Evolutionary conservation across 2,888 invertebrate genomes (phyloP).

Genomic region (Chrysotoxum bicinctum): DNA sequence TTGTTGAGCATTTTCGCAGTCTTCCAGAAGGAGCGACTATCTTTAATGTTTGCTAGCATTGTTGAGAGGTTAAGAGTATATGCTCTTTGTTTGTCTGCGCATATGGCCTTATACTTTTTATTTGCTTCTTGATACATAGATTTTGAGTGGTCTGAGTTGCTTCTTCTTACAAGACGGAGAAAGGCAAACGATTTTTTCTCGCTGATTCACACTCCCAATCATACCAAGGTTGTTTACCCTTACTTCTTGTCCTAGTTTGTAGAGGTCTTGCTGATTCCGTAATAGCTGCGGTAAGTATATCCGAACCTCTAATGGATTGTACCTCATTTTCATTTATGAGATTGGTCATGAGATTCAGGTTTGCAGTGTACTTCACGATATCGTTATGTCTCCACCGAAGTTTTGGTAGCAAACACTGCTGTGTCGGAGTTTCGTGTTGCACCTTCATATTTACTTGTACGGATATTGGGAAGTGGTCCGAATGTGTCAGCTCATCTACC

Average conservation of each 20-base stretch:
- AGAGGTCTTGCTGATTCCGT: background rate
- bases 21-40: background rate
- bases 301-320: background rate
- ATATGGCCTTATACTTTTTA: too few relatives aligned
- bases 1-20: background rate
- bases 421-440: background rate
- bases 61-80: too few relatives aligned
- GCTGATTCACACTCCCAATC: background rate
- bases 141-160: too few relatives aligned
- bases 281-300: background rate
- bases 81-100: too few relatives aligned
- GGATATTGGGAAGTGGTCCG: background rate
- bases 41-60: too few relatives aligned
- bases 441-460: background rate
- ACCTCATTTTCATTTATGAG: background rate
- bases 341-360: background rate
- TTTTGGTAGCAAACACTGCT: background rate
- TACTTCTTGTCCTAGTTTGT: background rate
- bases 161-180: too few relatives aligned
- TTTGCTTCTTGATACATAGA: too few relatives aligned
- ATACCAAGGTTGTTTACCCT: too few relatives aligned
- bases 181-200: background rate
- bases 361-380: background rate
- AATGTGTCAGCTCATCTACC: background rate
- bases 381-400: background rate